A percentile compares a stretch with the other conserved stretches of the same genome.
phyloP scores from a whole-genome alignment of 2,113 vertebrate genomes.

The Acrocephalus kingi region DNA sequence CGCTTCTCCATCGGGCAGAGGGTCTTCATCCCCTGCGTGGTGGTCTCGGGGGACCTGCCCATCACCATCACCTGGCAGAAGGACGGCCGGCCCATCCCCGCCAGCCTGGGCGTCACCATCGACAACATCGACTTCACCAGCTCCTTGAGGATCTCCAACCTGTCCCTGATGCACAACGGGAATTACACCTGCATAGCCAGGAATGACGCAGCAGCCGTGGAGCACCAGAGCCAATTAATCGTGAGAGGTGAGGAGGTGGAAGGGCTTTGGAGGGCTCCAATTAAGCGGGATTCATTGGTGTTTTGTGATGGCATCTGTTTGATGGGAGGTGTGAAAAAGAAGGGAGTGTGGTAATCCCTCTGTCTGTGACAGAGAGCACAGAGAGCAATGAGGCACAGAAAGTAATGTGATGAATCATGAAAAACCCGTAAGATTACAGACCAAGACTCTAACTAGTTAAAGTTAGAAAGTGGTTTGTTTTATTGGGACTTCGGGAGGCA shows the following conservation, averaged over 20 bases:
- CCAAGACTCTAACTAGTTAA: no score
- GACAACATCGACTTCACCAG: constrained; percentile 99
- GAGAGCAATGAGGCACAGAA: not conserved
- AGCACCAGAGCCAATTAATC: constrained; percentile 95
- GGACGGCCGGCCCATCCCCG: constrained; percentile 90
- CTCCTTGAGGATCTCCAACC: constrained; percentile 93
- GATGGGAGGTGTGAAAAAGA: not conserved
- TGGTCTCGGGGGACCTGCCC: constrained; percentile 95
- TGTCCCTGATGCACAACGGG: constrained; percentile 95
- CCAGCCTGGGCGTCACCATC: constrained; percentile 93
- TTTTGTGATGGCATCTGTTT: not conserved
- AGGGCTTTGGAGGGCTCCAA: not conserved
- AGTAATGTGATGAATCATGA: not conserved
- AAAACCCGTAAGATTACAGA: no score
- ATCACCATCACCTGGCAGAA: constrained; percentile 99
- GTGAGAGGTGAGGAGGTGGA: constrained; percentile 86
- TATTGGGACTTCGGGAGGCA: no score
- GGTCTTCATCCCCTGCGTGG: constrained; percentile 97
- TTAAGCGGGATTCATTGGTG: not conserved
- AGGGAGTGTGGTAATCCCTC: not conserved
- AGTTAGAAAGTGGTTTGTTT: no score
- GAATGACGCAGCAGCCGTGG: constrained; percentile 92
- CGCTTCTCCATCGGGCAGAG: constrained; percentile 96
- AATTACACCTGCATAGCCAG: constrained; percentile 99
- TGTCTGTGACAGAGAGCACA: not conserved